Base-by-base conservation (phyloP, 2,797 vertebrate genomes). In the Eulemur mongoz region DNA sequence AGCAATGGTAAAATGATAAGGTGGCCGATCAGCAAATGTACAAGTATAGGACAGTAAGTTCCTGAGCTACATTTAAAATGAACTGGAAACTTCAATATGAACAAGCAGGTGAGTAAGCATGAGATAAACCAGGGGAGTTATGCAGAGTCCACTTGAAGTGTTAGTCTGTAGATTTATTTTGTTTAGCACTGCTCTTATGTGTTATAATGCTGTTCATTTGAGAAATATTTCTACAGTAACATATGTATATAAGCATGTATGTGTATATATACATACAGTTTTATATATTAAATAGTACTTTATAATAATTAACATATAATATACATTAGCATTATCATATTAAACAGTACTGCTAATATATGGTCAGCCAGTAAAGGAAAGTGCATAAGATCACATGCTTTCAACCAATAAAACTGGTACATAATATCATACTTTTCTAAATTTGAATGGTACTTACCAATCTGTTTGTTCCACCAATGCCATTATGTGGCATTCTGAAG, bases 361-460 rank as follows among this genome's bases (percentile, higher is more conserved):
- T 73, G 35, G 40, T 40, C 61, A 80, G 52, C 38, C 79, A 92
- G 13, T 14, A 91, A 38, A 93, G 18, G 17, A 69, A 11, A 86
- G 27, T 69, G 40, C 91, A 85, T 52, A 89, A n/a, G 76, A 45
- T 72, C 32, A 86, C 30, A 57, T 18, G 54, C 43, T 89, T 96
- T 89, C 20, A 69, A 45, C n/a, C 59, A 86, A 10, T 81, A 86
- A 86, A 93, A 78, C 40, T 30, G 50, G 57, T 57, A 3, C 14
- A 86, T 30, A 83, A 75, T 38, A 93, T 38, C 30, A 17, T 70
- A 15, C 7, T 20, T 83, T 79, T 23, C 80, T 76, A 91, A 40
- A 93, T 70, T 22, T 93, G 79, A 97, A 82, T 10, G 18, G 69
- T 50, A 82, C 61, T 91, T 93, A 79, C 7, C 90, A 82, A 89